These are phyloP conservation scores for Neosilurus hyrtlii DNA, from an alignment of 2,797 vertebrate genomes.

Conservation along the genomic window DNA sequence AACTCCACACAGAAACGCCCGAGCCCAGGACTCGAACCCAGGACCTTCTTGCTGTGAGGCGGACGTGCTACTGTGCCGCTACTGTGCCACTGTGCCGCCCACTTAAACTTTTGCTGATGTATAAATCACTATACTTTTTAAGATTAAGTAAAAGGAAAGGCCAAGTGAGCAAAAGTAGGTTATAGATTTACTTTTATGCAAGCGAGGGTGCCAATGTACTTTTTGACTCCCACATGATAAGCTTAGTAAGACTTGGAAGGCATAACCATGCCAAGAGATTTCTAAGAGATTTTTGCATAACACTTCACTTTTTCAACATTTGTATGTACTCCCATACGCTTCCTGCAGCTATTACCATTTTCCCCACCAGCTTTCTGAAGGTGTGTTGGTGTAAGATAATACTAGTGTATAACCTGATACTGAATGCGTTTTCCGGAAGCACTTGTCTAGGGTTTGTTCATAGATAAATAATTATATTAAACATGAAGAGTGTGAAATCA, in stretches of 20 bases:
- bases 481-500: not conserved
- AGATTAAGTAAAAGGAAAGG: not conserved
- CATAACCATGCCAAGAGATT: not conserved
- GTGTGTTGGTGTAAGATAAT: not conserved
- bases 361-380: not conserved
- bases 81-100: no score
- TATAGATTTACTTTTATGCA: not conserved
- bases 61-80: no score
- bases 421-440: not conserved
- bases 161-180: not conserved
- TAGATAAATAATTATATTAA: constrained; percentile 1
- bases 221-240: not conserved
- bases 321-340: not conserved
- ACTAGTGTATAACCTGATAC: not conserved
- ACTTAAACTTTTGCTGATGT: not conserved
- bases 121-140: not conserved
- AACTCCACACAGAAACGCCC: no score
- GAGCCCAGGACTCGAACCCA: no score
- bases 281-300: not conserved
- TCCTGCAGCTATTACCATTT: not conserved
- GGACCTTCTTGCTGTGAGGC: no score
- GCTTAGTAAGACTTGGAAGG: not conserved
- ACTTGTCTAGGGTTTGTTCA: not conserved
- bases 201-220: not conserved
- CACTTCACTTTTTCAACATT: not conserved